Base-by-base conservation (phyloP, 2,888 invertebrate genomes). In the Pyrochroa serraticornis region DNA sequence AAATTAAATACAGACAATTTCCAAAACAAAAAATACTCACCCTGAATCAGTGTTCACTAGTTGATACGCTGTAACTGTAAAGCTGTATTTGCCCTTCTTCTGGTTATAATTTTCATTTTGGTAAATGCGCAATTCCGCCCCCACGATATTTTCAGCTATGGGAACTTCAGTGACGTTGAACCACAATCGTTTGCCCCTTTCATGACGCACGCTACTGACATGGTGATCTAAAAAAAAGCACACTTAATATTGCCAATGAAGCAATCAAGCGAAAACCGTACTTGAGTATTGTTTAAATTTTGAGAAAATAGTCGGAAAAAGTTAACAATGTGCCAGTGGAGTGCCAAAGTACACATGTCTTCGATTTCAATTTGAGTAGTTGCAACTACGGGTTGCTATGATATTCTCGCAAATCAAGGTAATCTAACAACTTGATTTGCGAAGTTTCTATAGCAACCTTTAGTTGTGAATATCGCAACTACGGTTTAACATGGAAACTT, bases 131-230 rank as follows among this genome's bases (percentile, higher is more conserved):
- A 97, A 81, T 80, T 97, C 95, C 0, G 95, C 94, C 52, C 90
- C 89, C 66, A 95, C 88, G 32, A 94, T 86, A n/a, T 85, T 84
- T 70, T 95, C 92, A 63, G 90, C 90, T 1, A 86, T 82, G 0
- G 94, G 90, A 5, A 95, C 89, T 71, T 95, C 93, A 3, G 90
- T 86, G 53, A 94, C 90, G 80, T 97, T 95, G 80, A 97, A 97
- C 92, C 93, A 95, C 51, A 95, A 87, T 58, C 93, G 86, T 71
- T 92, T 87, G 1, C 95, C 95, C 71, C 91, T 88, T 62, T 93
- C 93, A 75, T 95, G 92, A 6, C 92, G 85, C 45, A 92, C 84
- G 46, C 87, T 87, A 35, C 88, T 86, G 41, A 91, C 84, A 72
- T 90, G 91, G 77, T 90, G 88, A 78, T 87, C 91, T 91, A 41